Evolutionary conservation across 2,888 invertebrate species (phyloP).

Genomic region (Caenorhabditis doughertyi): DNA sequence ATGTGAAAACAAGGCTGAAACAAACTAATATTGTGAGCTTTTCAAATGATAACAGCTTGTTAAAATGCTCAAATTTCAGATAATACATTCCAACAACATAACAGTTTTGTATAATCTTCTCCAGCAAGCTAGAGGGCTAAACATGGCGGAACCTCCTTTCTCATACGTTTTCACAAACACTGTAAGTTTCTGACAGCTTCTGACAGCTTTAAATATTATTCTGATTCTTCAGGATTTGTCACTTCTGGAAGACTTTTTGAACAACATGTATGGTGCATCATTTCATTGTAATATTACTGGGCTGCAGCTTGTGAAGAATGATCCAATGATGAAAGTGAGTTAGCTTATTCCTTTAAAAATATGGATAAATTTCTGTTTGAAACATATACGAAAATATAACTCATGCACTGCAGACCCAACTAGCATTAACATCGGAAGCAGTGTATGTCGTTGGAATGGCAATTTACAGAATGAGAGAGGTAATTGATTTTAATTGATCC

Average conservation of each 20-base stretch:
- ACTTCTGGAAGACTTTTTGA: constrained; percentile 80
- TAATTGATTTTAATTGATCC: constrained; percentile 6
- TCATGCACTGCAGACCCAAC: constrained; percentile 67
- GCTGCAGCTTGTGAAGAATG: constrained; percentile 78
- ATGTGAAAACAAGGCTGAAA: constrained; percentile 76
- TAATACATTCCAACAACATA: constrained; percentile 80
- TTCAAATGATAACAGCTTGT: not conserved
- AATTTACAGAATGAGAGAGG: constrained; percentile 70
- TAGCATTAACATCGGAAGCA: constrained; percentile 79
- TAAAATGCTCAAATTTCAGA: constrained; percentile 72
- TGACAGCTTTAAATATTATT: not conserved
- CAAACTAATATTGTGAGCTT: constrained; percentile 78
- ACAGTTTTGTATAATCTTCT: constrained; percentile 78
- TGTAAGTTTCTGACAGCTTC: constrained; percentile 54
- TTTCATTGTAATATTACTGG: constrained; percentile 81
- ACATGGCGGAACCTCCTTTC: constrained; percentile 80
- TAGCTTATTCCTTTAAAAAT: not conserved
- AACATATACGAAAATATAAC: not conserved
- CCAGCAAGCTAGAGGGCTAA: constrained; percentile 76
- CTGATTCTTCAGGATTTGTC: constrained; percentile 78
- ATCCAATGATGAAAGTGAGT: constrained; percentile 79
- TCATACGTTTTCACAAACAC: constrained; percentile 81
- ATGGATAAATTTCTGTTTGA: constrained; percentile 3
- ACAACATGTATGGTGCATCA: constrained; percentile 74
- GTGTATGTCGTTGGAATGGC: constrained; percentile 76